A percentile compares a stretch with the other conserved stretches of the same genome.
Evolutionary conservation across 2,113 vertebrate genomes (phyloP).

Genomic region (Dipodomys spectabilis): DNA sequence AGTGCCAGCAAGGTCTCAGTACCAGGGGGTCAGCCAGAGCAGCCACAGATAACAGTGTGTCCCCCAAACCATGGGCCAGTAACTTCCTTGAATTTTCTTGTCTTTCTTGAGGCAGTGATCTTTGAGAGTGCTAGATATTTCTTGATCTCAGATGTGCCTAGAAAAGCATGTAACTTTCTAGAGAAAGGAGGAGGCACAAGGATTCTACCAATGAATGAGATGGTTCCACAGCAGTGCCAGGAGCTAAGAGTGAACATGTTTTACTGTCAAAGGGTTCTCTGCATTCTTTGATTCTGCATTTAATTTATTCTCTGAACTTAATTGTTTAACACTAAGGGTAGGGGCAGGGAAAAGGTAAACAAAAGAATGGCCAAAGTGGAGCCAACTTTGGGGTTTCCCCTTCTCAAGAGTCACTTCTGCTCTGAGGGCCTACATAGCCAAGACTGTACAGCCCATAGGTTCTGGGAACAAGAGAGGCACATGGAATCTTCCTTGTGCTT

Average conservation of each 20-base stretch:
- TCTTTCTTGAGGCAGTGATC: neutral
- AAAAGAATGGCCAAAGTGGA: neutral
- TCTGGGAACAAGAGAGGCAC: neutral
- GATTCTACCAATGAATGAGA: neutral
- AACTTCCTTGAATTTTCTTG: neutral
- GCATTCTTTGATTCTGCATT: slow-evolving; percentile 15
- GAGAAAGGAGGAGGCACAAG: neutral
- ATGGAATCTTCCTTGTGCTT: neutral
- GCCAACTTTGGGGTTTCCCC: neutral
- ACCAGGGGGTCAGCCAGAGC: neutral
- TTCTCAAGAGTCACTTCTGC: neutral
- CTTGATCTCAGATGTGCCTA: neutral
- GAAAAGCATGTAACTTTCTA: slow-evolving; percentile 6
- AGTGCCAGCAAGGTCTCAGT: neutral
- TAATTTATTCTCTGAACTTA: neutral
- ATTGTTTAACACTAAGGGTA: neutral
- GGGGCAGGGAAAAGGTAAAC: neutral
- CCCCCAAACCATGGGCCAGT: neutral
- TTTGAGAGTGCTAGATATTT: neutral
- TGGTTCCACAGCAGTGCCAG: neutral
- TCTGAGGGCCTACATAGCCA: neutral
- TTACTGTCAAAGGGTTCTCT: neutral
- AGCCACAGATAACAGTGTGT: neutral
- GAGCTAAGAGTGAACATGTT: neutral
- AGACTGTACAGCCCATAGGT: neutral